phyloP scores from a whole-genome alignment of 2,113 vertebrate genomes.

The Crotalus tigris region DNA sequence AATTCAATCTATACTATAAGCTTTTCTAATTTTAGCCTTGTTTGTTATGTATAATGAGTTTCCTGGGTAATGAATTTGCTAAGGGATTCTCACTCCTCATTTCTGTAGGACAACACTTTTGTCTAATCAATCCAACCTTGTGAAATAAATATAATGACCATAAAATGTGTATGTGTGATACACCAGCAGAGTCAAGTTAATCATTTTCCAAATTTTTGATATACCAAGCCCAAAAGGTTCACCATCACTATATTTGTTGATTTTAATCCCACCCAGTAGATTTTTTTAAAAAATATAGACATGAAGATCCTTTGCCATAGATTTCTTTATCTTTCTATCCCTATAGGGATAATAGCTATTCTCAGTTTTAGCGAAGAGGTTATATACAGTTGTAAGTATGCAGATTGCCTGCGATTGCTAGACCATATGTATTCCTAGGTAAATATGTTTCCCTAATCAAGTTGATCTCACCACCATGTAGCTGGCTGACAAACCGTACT shows the following conservation, averaged over 20 bases:
- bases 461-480: too few relatives aligned
- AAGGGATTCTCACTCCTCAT: neutral
- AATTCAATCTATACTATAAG: neutral
- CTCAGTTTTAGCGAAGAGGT: neutral
- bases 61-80: neutral
- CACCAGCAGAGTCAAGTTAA: too few relatives aligned
- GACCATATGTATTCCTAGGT: too few relatives aligned
- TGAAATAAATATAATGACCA: neutral
- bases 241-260: neutral
- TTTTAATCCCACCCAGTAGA: neutral
- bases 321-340: neutral
- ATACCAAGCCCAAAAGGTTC: too few relatives aligned
- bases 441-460: too few relatives aligned
- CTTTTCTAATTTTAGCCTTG: constrained; percentile 11
- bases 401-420: too few relatives aligned
- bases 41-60: neutral
- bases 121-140: neutral
- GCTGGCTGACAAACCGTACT: too few relatives aligned
- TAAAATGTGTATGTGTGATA: neutral
- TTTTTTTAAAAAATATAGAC: neutral
- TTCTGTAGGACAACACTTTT: neutral
- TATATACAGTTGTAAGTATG: too few relatives aligned
- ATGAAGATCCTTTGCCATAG: neutral
- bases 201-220: too few relatives aligned
- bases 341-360: neutral